Evolutionary conservation across 2,797 vertebrate species (phyloP).

Genomic region (Xiphorhynchus erythropygius): DNA sequence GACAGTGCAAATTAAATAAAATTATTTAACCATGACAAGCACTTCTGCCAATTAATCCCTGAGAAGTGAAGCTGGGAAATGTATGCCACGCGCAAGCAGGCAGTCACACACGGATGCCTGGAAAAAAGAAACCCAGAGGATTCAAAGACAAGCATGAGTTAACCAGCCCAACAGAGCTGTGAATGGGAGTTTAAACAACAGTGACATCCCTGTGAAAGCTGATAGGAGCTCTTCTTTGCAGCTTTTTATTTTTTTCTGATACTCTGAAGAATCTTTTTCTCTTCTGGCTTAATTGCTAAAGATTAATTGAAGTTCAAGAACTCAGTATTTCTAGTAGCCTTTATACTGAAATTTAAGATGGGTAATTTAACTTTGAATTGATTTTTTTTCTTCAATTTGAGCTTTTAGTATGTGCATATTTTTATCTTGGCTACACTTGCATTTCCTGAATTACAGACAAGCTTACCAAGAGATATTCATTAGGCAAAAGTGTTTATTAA

Average conservation of each 20-base stretch:
- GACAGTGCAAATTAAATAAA: constrained; percentile 49
- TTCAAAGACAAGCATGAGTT: constrained; percentile 13
- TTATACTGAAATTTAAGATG: constrained; percentile 60
- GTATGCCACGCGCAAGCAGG: not conserved
- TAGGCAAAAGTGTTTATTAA: constrained; percentile 52
- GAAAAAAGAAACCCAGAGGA: constrained; percentile 37
- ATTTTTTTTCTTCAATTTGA: constrained; percentile 44
- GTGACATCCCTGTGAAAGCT: not conserved
- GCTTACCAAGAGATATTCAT: constrained; percentile 24
- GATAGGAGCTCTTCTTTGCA: not conserved
- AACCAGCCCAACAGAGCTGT: not conserved
- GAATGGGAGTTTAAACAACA: not conserved
- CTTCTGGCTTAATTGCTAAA: constrained; percentile 56
- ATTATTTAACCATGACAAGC: constrained; percentile 55
- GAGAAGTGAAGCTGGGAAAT: constrained; percentile 48
- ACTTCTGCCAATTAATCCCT: constrained; percentile 44
- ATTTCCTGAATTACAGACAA: constrained; percentile 34
- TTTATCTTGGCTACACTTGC: not conserved
- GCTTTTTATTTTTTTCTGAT: not conserved
- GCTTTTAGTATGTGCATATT: constrained; percentile 37
- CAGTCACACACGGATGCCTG: not conserved
- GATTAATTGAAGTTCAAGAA: constrained; percentile 65
- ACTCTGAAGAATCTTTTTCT: constrained; percentile 20
- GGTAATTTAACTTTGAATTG: constrained; percentile 61
- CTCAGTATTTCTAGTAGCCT: constrained; percentile 52